Evolutionary conservation across 2,113 vertebrate species (phyloP).

Genomic region (Melanerpes aurifrons): DNA sequence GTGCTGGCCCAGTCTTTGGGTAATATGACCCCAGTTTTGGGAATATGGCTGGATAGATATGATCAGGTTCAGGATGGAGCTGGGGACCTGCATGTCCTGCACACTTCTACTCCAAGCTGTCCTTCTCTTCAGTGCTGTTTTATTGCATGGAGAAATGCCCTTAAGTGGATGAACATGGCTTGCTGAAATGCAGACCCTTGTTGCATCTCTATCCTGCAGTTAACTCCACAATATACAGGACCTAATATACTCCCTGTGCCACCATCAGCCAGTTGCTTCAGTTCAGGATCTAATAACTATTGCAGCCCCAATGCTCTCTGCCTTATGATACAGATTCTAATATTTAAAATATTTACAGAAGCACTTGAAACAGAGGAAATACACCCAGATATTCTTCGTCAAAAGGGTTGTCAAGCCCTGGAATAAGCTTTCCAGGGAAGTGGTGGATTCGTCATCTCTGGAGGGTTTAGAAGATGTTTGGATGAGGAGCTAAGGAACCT

Average conservation of each 20-base stretch:
- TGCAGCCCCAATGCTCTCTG: neutral
- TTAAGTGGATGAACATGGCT: neutral
- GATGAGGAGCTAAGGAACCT: too few species aligned
- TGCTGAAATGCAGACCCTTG: neutral
- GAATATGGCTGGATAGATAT: neutral
- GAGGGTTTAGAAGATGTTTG: too few species aligned
- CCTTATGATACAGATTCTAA: neutral
- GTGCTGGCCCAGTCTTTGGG: neutral
- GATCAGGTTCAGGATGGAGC: neutral
- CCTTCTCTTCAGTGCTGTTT: neutral
- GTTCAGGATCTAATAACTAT: neutral
- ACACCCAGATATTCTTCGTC: neutral
- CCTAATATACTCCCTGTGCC: neutral
- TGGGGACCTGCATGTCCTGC: neutral
- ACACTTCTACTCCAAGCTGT: rapidly evolving
- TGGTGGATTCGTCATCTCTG: neutral
- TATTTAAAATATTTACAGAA: neutral
- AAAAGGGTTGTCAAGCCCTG: neutral
- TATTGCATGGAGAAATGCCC: neutral
- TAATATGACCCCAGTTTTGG: neutral
- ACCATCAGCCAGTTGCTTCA: neutral
- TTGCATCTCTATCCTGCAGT: neutral
- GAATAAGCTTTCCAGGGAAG: neutral
- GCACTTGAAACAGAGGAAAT: neutral
- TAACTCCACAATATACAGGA: rapidly evolving